phyloP scores from a whole-genome alignment of 2,113 vertebrate species.

The Myotis davidii region DNA sequence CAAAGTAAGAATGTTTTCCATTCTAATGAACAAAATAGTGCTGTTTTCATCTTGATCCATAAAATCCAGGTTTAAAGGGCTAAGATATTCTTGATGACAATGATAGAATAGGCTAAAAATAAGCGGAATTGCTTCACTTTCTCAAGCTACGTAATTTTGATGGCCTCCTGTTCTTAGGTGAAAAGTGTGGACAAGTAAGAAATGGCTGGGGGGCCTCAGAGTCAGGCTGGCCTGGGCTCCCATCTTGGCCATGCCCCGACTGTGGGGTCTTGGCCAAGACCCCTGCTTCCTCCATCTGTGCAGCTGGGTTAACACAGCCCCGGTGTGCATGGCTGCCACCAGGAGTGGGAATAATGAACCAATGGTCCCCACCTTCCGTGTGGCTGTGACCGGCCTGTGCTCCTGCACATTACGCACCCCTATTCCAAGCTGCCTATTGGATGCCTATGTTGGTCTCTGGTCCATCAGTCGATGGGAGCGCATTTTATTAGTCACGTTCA shows the following conservation, averaged over 20 bases:
- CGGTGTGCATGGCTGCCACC: background rate
- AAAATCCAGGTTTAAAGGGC: background rate
- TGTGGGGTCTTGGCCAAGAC: background rate
- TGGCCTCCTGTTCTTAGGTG: background rate
- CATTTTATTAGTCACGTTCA: background rate
- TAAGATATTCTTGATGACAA: background rate
- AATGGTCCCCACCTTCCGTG: background rate
- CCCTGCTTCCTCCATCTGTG: conserved; percentile 12
- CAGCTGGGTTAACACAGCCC: background rate
- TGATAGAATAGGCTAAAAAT: background rate
- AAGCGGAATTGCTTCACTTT: background rate
- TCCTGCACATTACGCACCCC: background rate
- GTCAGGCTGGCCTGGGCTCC: background rate
- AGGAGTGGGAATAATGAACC: background rate
- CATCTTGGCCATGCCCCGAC: background rate
- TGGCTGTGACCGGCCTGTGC: background rate
- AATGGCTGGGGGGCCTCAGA: background rate
- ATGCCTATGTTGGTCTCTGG: background rate
- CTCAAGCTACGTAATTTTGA: background rate
- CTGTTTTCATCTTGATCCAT: conserved; percentile 1
- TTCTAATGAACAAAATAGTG: background rate
- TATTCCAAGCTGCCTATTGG: background rate
- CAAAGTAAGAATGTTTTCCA: background rate
- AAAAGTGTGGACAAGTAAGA: background rate
- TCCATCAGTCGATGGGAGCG: background rate